These are phyloP conservation scores for Gerris lacustris DNA, from an alignment of 2,888 invertebrate genomes.

Conservation along the genomic window DNA sequence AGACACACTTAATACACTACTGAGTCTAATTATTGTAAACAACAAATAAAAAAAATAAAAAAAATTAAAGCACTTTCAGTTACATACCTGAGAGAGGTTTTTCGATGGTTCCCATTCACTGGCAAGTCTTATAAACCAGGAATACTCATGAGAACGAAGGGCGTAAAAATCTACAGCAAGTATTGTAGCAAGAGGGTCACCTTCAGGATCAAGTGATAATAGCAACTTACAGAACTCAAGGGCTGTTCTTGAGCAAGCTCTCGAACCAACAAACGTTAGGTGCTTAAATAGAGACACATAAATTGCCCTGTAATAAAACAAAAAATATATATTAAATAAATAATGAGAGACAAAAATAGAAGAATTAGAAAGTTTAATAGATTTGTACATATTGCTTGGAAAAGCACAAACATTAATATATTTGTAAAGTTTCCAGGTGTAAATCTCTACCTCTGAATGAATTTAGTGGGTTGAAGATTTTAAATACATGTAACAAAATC, in stretches of 20 bases:
- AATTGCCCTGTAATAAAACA: slow-evolving; percentile 46
- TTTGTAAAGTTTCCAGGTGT: too few relatives aligned
- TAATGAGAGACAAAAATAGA: slow-evolving; percentile 8
- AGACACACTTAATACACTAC: too few relatives aligned
- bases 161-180: slow-evolving; percentile 74
- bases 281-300: slow-evolving; percentile 73
- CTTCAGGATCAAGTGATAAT: slow-evolving; percentile 60
- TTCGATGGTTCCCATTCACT: slow-evolving; percentile 30
- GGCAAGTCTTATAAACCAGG: slow-evolving; percentile 45
- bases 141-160: slow-evolving; percentile 56
- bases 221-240: slow-evolving; percentile 74
- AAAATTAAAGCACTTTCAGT: too few relatives aligned
- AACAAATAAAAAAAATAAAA: too few relatives aligned
- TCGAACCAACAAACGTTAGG: slow-evolving; percentile 59
- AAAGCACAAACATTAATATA: neutral
- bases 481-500: too few relatives aligned
- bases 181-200: slow-evolving; percentile 63
- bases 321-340: slow-evolving; percentile 10
- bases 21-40: too few relatives aligned
- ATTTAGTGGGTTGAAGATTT: too few relatives aligned
- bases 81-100: slow-evolving; percentile 29
- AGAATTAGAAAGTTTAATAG: too few relatives aligned
- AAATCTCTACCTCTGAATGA: too few relatives aligned
- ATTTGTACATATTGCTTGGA: neutral
- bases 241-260: slow-evolving; percentile 75